Evolutionary conservation across 2,113 vertebrate species (phyloP).

Genomic region (Odobenus rosmarus): DNA sequence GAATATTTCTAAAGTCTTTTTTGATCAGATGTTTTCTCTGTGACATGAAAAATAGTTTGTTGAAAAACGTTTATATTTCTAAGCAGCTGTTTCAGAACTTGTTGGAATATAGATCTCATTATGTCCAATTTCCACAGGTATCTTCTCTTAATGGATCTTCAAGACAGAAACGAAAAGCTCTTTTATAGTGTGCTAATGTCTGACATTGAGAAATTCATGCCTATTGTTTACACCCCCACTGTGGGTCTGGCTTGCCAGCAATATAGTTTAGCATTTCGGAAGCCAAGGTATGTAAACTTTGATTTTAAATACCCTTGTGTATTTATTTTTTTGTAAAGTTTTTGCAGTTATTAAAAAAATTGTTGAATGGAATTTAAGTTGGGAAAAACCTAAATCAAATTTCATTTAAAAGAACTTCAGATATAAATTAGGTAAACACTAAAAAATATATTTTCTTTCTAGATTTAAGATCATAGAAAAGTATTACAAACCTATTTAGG

Average conservation of each 20-base stretch:
- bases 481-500: conserved; percentile 37
- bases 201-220: conserved; percentile 97
- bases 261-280: conserved; percentile 94
- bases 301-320: conserved; percentile 75
- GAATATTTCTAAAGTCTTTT: conserved; percentile 27
- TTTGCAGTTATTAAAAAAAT: conserved; percentile 30
- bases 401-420: conserved; percentile 55
- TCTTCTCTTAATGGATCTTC: conserved; percentile 96
- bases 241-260: conserved; percentile 97
- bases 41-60: conserved; percentile 24
- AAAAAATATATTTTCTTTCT: conserved; percentile 54
- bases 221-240: conserved; percentile 97
- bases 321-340: conserved; percentile 58
- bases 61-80: conserved; percentile 61
- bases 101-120: conserved; percentile 70
- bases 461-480: conserved; percentile 5
- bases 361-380: conserved; percentile 67
- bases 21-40: not conserved
- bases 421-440: conserved; percentile 54
- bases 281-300: conserved; percentile 92
- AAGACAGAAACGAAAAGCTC: conserved; percentile 97
- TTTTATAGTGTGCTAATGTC: conserved; percentile 95
- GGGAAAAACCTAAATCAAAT: conserved; percentile 66
- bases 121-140: conserved; percentile 88
- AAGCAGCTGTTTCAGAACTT: conserved; percentile 1